Evolutionary conservation across 2,113 vertebrate genomes (phyloP), one percentile per base, ranked within the genome.

Genomic region (Phaetusa simplex): DNA sequence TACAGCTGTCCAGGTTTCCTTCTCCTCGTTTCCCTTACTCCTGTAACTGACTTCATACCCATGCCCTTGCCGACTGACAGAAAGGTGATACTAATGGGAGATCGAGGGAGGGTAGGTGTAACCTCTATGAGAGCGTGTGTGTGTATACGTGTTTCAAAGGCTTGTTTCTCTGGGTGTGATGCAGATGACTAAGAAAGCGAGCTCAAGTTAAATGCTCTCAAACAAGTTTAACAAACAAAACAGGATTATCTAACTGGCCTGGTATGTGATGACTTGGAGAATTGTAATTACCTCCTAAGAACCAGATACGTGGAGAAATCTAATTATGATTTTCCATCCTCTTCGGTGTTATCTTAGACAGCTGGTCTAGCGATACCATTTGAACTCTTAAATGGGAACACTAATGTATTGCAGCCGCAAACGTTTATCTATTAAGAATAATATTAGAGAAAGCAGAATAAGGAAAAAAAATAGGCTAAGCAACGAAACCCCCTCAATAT

Each of bases 151-250:
- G 69, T 87, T 94, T 61, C 12, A 58, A 36, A 92, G 50, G 50
- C 67, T 85, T 73, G 40, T 69, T 76, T 77, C 62, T 90, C 89
- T 86, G 93, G 95, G 94, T 0, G 74, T 93, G 89, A 90, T 90
- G 24, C 30, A 42, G 36, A 80, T 94, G 93, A 94, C 88, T 96
- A 96, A 96, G 89, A 65, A 82, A 84, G 30, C 2, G 1, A 90
- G 79, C 69, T 92, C 18, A 30, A 93, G 62, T 95, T 71, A 91
- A 92, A 92, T 66, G 73, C 53, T 94, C 77, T 88, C 70, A 92
- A 97, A 97, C 96, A 91, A 96, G 96, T 97, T 94, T 76, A 93
- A 85, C 97, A 96, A 94, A 96, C 94, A 82, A 81, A 97, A 94
- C 97, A 62, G 80, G 96, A 42, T 97, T 93, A 86, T 93, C 64